Evolutionary conservation across 2,888 invertebrate species (phyloP), one percentile per base, ranked within the genome.

Genomic region (Macaria notata): DNA sequence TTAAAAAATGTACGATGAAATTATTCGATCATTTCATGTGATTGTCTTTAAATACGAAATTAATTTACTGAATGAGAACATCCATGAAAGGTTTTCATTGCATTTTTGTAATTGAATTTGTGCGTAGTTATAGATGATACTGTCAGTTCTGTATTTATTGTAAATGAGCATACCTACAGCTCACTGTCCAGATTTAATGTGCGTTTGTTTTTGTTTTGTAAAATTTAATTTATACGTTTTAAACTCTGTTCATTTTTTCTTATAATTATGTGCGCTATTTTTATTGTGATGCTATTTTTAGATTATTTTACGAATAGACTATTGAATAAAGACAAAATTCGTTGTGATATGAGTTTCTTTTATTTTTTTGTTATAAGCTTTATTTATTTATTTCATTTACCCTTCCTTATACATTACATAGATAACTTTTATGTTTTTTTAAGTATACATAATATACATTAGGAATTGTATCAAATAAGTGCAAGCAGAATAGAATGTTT

Each of bases 251-350:
- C 42, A 55, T 41, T 8, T 49, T 63, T 69, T 80, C 80, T 78
- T 63, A 72, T 54, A 49, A 51, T 74, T 78, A 77, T 71, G 67
- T 78, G 82, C 79, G 82, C 79, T 82, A 75, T 81, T 79, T 59
- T 64, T 76, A 81, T 81, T 88, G 88, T 88, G 87, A 88, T 88
- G 87, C 82, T 88, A 88, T 83, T 88, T 84, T 86, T 86, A 88
- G 83, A 83, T 83, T 81, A 85, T 81, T 86, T 86, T 86, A 88
- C 78, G 75, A 76, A 78, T 84, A 85, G 83, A 86, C 81, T 78
- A 79, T 79, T 78, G 41, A 88, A 88, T 89, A 88, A 89, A 89
- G 86, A 88, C 86, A 83, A 78, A 73, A 73, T 75, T 79, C 78
- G 81, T 86, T 85, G 82, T 78, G 69, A 81, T 41, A n/a, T 76